Base-by-base conservation (phyloP, 2,797 vertebrate species). In the Oophaga sylvatica region DNA sequence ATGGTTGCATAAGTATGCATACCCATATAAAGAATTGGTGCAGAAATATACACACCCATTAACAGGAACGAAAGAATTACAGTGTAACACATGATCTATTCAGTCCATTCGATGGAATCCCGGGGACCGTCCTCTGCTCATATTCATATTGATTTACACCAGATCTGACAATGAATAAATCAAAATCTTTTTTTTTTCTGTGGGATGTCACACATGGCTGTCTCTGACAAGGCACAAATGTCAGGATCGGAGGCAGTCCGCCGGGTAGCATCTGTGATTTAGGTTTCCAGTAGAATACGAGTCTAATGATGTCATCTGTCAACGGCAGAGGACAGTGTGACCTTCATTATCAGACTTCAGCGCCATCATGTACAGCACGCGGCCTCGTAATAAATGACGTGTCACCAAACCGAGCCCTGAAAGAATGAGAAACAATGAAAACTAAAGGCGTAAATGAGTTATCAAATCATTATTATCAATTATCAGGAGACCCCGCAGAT, bases 241-340 rank as follows among this genome's bases (percentile, higher is more conserved):
- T 59, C 53, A n/a, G 62, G 76, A 63, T 48, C 56, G 8, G 26
- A 73, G 17, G 20, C 20, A 11, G 48, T 68, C 19, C 29, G 17
- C 75, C 29, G 84, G 75, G 84, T 68, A 85, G 76, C 84, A 85
- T 85, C 84, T 85, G 84, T 20, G 84, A 67, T 85, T 80, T 85
- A n/a, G 76, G 76, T 85, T 79, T 85, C 41, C 75, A 56, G 75
- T 68, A 31, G 76, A 85, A 67, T 84, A 12, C 29, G 8, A 68
- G 48, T 70, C 53, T 79, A 85, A 85, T 85, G 76, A 85, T 79
- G 84, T 85, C 84, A 85, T 85, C 63, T 68, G 84, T 85, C 84
- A 35, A 85, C 9, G 29, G 59, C 84, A 79, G 75, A 78, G 76
- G 84, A 85, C 84, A 59, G 22, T 20, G 84, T 59, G 76, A 85